A percentile compares a stretch with the other conserved stretches of the same genome.
These are phyloP conservation scores for Bellardia bayeri DNA, from an alignment of 2,888 invertebrate species.

Conservation along the genomic window DNA sequence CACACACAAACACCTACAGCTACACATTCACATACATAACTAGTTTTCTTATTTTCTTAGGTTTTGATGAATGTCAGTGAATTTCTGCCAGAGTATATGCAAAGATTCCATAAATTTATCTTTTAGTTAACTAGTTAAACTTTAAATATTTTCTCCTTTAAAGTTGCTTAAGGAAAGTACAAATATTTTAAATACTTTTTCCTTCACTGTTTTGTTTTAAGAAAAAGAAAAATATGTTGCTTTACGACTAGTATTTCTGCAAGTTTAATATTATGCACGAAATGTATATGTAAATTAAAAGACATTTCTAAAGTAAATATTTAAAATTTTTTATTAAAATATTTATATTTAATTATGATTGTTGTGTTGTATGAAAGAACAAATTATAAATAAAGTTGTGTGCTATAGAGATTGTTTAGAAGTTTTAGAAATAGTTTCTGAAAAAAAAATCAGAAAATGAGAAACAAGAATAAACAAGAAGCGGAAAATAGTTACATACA, in stretches of 20 bases:
- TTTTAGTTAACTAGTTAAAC: constrained; percentile 22
- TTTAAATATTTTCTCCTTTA: constrained; percentile 24
- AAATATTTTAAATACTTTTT: constrained; percentile 17
- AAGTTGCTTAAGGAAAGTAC: constrained; percentile 15
- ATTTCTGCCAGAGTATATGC: constrained; percentile 4
- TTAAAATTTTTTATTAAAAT: constrained; percentile 43
- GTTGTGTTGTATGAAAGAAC: neutral
- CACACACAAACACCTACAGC: neutral
- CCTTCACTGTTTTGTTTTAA: neutral
- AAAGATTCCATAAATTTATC: constrained; percentile 32
- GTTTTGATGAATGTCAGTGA: constrained; percentile 37
- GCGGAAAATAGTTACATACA: neutral
- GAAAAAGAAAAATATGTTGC: neutral
- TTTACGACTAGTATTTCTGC: neutral
- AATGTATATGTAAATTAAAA: neutral
- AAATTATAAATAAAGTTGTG: neutral
- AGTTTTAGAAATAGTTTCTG: neutral
- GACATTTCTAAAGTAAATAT: constrained; percentile 27
- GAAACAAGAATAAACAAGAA: no score
- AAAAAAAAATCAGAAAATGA: neutral
- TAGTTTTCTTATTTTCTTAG: constrained; percentile 31
- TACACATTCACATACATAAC: neutral
- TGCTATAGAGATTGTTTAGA: neutral
- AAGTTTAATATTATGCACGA: constrained; percentile 1
- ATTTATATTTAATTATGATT: constrained; percentile 35